Evolutionary conservation across 2,113 vertebrate genomes (phyloP), one percentile per base, ranked within the genome.

Genomic region (Hydrolagus affinis): DNA sequence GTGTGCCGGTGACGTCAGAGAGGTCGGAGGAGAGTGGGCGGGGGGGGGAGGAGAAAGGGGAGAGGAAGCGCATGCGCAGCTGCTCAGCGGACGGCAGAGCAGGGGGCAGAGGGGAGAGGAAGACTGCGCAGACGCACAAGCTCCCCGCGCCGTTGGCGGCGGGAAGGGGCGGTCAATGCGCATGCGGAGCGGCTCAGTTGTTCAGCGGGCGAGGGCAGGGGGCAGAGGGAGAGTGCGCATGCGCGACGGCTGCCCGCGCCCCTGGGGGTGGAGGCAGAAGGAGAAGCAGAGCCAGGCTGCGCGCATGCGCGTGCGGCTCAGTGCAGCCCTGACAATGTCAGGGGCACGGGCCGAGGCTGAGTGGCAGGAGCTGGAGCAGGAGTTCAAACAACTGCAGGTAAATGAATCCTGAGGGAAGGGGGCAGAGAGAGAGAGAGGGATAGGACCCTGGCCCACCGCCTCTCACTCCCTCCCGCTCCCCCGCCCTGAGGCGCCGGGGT

Each of bases 331-430:
- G 88, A 87, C 86, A 68, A 95, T 94, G 92, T 90, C 93, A 89
- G 90, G 92, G 88, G 92, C 92, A 86, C 91, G 89, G 85, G 95
- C 93, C 88, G 90, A 91, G 88, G 89, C 88, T 76, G 96, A 96
- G 88, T 97, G 95, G 96, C 89, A 90, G 15, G 95, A 96, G 89
- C 94, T 97, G 85, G 96, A 98, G 19, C 90, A 91, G 86, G 96
- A 96, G 89, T 96, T 96, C 89, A 94, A 94, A 89, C 95, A 97
- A 88, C 89, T 98, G 70, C 97, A 98, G 96, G 97, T 97, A 87
- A 89, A 85, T 88, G 87, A 83, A 86, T n/a, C n/a, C n/a, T n/a
- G n/a, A n/a, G n/a, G n/a, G 86, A 73, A 86, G 85, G 86, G 72
- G 56, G 85, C 86, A 32, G 4, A 3, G n/a, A 1, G 56, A 71